Base-by-base conservation (phyloP, 2,797 vertebrate species). In the Arnoldichthys spilopterus region DNA sequence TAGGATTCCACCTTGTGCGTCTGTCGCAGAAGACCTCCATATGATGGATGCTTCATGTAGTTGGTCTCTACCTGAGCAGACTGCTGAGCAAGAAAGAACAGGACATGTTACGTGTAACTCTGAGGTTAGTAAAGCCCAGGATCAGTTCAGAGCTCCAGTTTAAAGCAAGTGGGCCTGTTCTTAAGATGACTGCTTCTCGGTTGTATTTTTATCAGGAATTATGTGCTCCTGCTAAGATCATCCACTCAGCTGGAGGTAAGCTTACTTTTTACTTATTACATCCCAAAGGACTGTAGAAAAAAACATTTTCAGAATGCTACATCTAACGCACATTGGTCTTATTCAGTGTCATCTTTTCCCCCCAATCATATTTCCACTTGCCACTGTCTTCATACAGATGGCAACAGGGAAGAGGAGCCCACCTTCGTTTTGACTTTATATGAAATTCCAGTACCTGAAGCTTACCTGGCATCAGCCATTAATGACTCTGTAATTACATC, bases 341-440 rank as follows among this genome's bases (percentile, higher is more conserved):
- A n/a, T n/a, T n/a, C n/a, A n/a, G n/a, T n/a, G n/a, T n/a, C 20
- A 67, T 22, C 37, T 53, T 47, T 18, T 26, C 61, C 45, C 18
- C 16, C 24, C 18, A 37, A 22, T 69, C 16, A 4, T 54, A 8
- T 40, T 28, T 61, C 45, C 40, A 56, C 20, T 40, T 45, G 40
- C 45, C 30, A 49, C 32, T 51, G 9, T 69, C 7, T 74, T 77
- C 8, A 45, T 40, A 6, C 22, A 79, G 77, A 59, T 53, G 64
- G 62, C 47, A 22, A 37, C 12, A 37, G 18, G 43, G 68, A 80
- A 26, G 71, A 72, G 22, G 86, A 88, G 49, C 86, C 86, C 53
- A 86, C 83, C 1, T 84, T 88, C 69, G 83, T 88, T 63, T 82
- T 88, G 49, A 88, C 85, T 16, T 61, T 88, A 12, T 87, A 87